Base-by-base conservation (phyloP, 2,888 invertebrate genomes). In the Caenorhabditis uteleia region DNA sequence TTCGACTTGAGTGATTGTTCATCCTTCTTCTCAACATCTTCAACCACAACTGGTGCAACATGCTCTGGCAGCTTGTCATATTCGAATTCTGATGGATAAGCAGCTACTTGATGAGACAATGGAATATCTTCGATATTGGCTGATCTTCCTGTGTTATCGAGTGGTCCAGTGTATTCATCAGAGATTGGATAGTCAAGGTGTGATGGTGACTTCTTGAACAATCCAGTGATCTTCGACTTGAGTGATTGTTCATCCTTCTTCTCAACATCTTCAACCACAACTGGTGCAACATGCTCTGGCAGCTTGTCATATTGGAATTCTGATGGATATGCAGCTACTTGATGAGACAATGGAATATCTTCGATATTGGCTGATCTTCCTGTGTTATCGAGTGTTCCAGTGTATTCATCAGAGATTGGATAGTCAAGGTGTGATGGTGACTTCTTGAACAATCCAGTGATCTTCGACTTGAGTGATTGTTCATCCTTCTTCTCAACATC, bases 111-210 rank as follows among this genome's bases (percentile, higher is more conserved):
- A 14, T 10, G 5, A 5, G 34, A n/a, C 8, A 62, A 40, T 29
- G 61, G 62, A 26, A 31, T 7, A 18, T 44, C 44, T 26, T 31
- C 44, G 16, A 44, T 29, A 10, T 67, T 62, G 36, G 16, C 25
- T 10, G 44, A 6, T 25, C 55, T 44, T 5, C 57, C 55, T 14
- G 59, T 62, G 26, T 59, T 49, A 21, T 75, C 73, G 20, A 70
- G 34, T 40, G 68, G 64, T 43, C 70, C 70, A 26, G 60, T 57
- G 53, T 64, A 70, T 31, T 29, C 21, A 23, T 66, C 69, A 42
- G 57, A 56, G 18, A 54, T 51, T 27, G 73, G 73, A 38, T 67
- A 73, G 45, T 73, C 71, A 18, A 50, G 49, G 26, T 73, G 71
- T 39, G 73, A 57, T 6, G 64, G 49, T 16, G 49, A 43, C 25